These are phyloP conservation scores for Opisthocomus hoazin DNA, from an alignment of 2,113 vertebrate species.

Conservation along the genomic window DNA sequence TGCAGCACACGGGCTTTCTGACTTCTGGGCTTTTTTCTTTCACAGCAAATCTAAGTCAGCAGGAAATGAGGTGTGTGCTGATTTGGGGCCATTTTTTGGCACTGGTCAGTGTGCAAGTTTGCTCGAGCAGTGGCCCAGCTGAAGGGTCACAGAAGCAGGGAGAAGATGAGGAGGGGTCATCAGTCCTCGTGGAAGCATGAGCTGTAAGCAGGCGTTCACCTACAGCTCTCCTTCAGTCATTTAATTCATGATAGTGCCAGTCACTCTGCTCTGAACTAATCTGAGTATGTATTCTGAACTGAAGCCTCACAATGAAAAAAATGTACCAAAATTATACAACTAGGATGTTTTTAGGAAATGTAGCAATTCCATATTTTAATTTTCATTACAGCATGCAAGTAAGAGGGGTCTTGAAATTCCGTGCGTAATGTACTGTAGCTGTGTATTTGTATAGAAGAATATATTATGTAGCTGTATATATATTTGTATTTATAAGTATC, in stretches of 20 bases:
- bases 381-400: neutral
- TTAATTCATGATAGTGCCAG: neutral
- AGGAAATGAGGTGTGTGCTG: neutral
- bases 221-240: accelerated
- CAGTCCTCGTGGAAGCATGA: accelerated
- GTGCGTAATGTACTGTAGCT: neutral
- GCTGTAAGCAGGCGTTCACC: neutral
- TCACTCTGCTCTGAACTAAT: neutral
- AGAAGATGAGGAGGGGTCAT: neutral
- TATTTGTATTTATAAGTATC: neutral
- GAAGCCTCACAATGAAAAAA: neutral
- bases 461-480: no score
- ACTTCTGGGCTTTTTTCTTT: neutral
- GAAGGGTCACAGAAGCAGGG: neutral
- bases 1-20: neutral
- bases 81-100: neutral
- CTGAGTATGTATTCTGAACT: neutral
- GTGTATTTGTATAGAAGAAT: no score
- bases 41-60: neutral
- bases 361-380: neutral
- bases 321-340: neutral
- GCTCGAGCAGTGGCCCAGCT: accelerated
- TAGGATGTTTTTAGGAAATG: neutral
- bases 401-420: neutral
- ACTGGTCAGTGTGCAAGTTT: neutral